Conservation (phyloP, 2,888 invertebrate species). For the Synanthedon myopaeformis region DNA sequence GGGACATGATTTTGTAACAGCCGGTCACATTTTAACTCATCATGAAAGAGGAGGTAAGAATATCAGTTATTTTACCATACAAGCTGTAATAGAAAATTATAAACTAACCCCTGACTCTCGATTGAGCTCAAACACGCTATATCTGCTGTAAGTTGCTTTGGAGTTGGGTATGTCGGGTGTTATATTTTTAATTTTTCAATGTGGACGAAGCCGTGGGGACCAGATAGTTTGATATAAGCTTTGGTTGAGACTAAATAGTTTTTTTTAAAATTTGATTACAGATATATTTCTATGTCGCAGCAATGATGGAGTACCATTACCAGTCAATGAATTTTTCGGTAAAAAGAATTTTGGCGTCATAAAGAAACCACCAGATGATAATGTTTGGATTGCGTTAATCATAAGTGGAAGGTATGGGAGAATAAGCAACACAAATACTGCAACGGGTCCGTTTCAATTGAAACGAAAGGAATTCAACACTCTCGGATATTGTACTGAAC, state of each 20-base stretch:
- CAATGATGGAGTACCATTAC: slow-evolving; percentile 51
- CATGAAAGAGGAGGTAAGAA: slow-evolving; percentile 70
- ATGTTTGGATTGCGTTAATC: slow-evolving; percentile 69
- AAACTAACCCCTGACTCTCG: too few relatives aligned
- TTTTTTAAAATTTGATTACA: slow-evolving; percentile 19
- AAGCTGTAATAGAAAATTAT: too few relatives aligned
- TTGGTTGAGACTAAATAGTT: too few relatives aligned
- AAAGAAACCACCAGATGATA: slow-evolving; percentile 32
- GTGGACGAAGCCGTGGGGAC: too few relatives aligned
- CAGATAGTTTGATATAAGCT: too few relatives aligned
- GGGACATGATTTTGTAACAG: slow-evolving; percentile 46
- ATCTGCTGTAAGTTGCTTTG: too few relatives aligned
- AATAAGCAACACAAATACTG: slow-evolving; percentile 52
- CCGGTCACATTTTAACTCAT: slow-evolving; percentile 77
- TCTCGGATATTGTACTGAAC: slow-evolving; percentile 69
- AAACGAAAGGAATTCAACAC: slow-evolving; percentile 74
- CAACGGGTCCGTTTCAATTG: slow-evolving; percentile 70
- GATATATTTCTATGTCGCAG: slow-evolving; percentile 74
- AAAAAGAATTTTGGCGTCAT: slow-evolving; percentile 59
- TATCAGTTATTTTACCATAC: too few relatives aligned
- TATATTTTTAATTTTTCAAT: too few relatives aligned
- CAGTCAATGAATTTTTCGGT: slow-evolving; percentile 55
- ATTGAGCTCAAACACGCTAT: too few relatives aligned
- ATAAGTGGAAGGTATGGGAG: slow-evolving; percentile 73
- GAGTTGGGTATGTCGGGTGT: too few relatives aligned